phyloP scores from a whole-genome alignment of 2,797 vertebrate genomes.

The Esox lucius region DNA sequence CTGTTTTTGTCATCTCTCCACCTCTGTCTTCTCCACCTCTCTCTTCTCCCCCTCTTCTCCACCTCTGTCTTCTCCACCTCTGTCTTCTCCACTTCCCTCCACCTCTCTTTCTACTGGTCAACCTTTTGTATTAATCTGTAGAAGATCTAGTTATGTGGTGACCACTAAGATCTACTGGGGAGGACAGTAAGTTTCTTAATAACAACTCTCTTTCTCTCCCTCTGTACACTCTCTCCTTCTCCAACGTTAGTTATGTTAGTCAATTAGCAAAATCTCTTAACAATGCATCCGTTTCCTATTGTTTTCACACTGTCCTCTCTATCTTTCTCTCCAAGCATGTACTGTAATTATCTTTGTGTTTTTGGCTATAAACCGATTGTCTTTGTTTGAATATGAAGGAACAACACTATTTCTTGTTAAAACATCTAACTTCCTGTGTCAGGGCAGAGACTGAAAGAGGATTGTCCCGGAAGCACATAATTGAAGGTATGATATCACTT shows the following conservation, averaged over 20 bases:
- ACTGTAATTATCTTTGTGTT: too few relatives aligned
- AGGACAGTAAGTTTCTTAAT: constrained; percentile 79
- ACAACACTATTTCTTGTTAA: not conserved
- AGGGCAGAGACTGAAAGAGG: constrained; percentile 85
- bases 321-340: too few relatives aligned
- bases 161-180: constrained; percentile 88
- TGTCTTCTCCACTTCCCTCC: not conserved
- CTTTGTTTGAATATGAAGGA: too few relatives aligned
- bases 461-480: constrained; percentile 86
- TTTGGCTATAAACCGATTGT: too few relatives aligned
- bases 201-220: not conserved
- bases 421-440: constrained; percentile 32
- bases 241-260: too few relatives aligned
- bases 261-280: too few relatives aligned
- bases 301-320: too few relatives aligned
- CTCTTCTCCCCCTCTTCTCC: constrained; percentile 11
- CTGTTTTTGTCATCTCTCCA: not conserved
- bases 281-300: too few relatives aligned
- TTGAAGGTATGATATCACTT: constrained; percentile 73
- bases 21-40: not conserved
- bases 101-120: not conserved
- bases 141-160: constrained; percentile 85
- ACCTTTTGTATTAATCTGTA: constrained; percentile 49
- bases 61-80: not conserved
- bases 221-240: constrained; percentile 27